Base-by-base conservation (phyloP, 2,113 vertebrate species). In the Strix uralensis region DNA sequence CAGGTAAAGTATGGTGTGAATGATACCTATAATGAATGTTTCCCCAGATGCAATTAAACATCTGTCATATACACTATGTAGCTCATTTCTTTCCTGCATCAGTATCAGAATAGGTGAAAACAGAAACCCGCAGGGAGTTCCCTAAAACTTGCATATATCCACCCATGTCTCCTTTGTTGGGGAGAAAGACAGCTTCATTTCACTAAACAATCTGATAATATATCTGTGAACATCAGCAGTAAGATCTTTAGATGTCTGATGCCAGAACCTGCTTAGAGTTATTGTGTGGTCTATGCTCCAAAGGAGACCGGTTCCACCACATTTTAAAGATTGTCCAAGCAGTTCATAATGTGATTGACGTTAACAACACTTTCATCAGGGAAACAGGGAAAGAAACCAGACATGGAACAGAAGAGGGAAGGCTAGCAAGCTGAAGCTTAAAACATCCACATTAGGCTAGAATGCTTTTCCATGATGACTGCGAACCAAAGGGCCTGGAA, bases 1-100 rank as follows among this genome's bases (percentile, higher is more conserved):
- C 92, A 98, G 97, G 96, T 98, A 98, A 97, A 94, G n/a, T 46
- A 26, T 40, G 69, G 95, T 72, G 92, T 93, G 96, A 97, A 86
- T 84, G 51, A 93, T 95, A 93, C 87, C 88, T 54, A 11, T 94
- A 97, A 97, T 88, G 95, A 97, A 96, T 80, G 72, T 95, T 97
- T 97, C 92, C 96, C 97, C 90, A 90, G 92, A 94, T 94, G 58
- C 90, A 70, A 94, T 96, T 97, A 95, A 97, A 97, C 81, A 88
- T 92, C 86, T 96, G 92, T 73, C 95, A 90, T 93, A 97, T 82
- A 58, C 34, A 58, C 87, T 75, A 91, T 72, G 69, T 80, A 88
- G n/a, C 73, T 82, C n/a, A 93, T 97, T 97, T 97, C 57, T 93
- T 96, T 63, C 58, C 55, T 94, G 20, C 18, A n/a, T 74, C 5